A percentile compares a stretch with the other conserved stretches of the same genome.
These are phyloP conservation scores for Autographa gamma DNA, from an alignment of 2,888 invertebrate species.

Conservation along the genomic window DNA sequence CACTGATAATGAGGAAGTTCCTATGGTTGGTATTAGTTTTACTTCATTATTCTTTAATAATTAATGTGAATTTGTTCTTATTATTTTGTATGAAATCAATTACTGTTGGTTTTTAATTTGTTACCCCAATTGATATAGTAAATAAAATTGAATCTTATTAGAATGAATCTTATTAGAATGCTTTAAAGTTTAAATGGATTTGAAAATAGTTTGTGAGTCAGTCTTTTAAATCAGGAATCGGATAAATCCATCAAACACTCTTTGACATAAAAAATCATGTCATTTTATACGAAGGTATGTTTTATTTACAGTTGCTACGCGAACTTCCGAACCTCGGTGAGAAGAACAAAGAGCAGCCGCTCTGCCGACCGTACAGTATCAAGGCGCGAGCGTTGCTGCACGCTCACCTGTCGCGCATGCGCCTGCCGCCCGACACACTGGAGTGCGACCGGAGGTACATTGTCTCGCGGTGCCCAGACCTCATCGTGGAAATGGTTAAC, in stretches of 20 bases:
- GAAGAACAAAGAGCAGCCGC: conserved; percentile 98
- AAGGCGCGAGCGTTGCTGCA: conserved; percentile 98
- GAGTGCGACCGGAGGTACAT: conserved; percentile 95
- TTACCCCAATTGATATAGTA: too few species aligned
- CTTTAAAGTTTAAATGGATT: too few species aligned
- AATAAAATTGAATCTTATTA: too few species aligned
- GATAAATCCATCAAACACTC: too few species aligned
- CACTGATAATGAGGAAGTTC: conserved; percentile 98
- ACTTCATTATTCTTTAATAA: background rate
- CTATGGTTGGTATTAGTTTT: conserved; percentile 90
- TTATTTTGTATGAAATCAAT: background rate
- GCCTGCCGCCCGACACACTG: conserved; percentile 92
- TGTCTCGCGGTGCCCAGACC: conserved; percentile 96
- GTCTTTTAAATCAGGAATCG: too few species aligned
- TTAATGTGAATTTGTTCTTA: background rate
- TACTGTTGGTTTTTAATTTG: too few species aligned
- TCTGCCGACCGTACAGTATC: conserved; percentile 97
- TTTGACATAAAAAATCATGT: background rate
- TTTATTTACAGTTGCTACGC: conserved; percentile 92
- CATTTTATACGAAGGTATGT: background rate
- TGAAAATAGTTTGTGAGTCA: too few species aligned
- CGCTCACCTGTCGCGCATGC: conserved; percentile 97
- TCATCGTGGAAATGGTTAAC: conserved; percentile 99
- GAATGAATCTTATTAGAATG: too few species aligned
- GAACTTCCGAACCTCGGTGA: conserved; percentile 97